Base-by-base conservation (phyloP, 1,140 invertebrate genomes). In the Drosophila nebulosa region DNA sequence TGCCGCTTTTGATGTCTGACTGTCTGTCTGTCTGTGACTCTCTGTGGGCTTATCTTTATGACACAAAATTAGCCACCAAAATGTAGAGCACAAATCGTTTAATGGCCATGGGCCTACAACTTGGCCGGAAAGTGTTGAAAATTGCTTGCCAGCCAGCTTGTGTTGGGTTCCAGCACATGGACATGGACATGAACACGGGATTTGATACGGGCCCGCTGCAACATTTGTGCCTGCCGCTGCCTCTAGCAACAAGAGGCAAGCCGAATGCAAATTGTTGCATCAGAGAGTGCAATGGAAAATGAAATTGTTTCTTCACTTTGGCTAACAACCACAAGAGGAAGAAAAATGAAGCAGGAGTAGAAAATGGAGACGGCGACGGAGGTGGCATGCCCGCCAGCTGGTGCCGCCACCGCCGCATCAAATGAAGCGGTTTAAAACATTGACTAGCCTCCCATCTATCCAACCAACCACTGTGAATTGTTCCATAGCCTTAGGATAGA, bases 401-500 rank as follows among this genome's bases (percentile, higher is more conserved):
- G 52, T 30, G 39, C 39, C 18, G 16, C 52, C 14, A 16, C 39
- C 18, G 16, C 52, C 14, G 52, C 52, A 27, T 55, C 52, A 59
- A 59, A 59, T 59, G 57, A 59, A 59, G 57, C 57, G 36, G 57
- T 59, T 39, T 39, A 59, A 59, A 55, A 55, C 16, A 10, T 55
- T 18, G 26, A 55, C 52, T 55, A 16, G 26, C 52, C 16, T 27
- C 16, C 51, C 24, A 10, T 12, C 10, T 10, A 30, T 7, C 26
- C 26, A 27, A 27, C 30, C 30, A 32, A 32, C 32, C 57, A 39
- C 14, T 22, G 36, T 59, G 57, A 59, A 59, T 22, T 59, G 57
- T 59, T 59, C 57, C 57, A 59, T 59, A 59, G 36, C 57, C 57
- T 16, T 35, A 59, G 57, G 57, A 46, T n/a, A 18, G 18, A 16